Conservation (phyloP, 2,113 vertebrate genomes). For the Orientallactaga bullata region DNA sequence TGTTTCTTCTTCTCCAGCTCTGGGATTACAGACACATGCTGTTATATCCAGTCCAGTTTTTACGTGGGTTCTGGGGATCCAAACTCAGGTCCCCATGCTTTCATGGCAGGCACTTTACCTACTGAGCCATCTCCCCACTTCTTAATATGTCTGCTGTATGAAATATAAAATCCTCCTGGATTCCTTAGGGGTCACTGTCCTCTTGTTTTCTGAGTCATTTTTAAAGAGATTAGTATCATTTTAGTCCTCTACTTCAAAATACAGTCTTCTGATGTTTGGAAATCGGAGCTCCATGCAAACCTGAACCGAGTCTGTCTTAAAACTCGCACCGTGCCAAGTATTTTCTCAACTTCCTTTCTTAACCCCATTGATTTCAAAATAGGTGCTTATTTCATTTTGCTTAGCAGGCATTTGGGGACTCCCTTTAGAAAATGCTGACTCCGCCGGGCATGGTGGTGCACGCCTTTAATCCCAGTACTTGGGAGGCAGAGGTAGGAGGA, state of each 20-base stretch:
- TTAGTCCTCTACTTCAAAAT: neutral
- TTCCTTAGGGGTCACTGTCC: constrained; percentile 30
- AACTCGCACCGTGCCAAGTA: neutral
- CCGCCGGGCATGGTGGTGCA: no score
- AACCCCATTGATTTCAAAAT: neutral
- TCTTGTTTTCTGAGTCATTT: neutral
- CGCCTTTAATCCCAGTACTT: no score
- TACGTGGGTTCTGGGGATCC: no score
- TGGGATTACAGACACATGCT: no score
- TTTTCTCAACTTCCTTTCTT: neutral
- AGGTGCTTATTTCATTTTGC: no score
- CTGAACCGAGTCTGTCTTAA: neutral
- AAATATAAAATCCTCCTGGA: neutral
- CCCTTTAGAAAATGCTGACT: neutral
- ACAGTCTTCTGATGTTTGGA: neutral
- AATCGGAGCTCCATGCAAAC: neutral
- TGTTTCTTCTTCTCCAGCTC: no score
- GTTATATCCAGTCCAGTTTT: no score
- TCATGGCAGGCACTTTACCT: no score
- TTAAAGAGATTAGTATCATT: constrained; percentile 7
- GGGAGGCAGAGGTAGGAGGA: no score
- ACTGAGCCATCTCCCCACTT: no score
- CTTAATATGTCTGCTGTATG: neutral
- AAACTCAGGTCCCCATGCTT: no score
- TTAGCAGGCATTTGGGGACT: no score